Evolutionary conservation across 2,888 invertebrate species (phyloP).

Genomic region (Drosophila colorata): DNA sequence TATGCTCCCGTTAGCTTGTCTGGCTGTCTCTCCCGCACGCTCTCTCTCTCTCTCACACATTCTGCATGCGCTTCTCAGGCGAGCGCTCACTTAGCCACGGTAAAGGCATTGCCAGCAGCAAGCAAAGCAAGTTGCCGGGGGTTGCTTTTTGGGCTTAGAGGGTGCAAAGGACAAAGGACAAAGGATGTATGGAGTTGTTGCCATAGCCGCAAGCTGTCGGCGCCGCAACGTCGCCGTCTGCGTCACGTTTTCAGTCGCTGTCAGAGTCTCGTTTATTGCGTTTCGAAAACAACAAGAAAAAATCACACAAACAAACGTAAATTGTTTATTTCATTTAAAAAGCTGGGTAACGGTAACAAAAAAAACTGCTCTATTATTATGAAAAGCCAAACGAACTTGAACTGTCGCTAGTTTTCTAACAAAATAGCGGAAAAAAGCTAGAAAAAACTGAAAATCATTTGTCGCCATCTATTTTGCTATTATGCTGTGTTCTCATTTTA

Average conservation of each 20-base stretch:
- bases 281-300: constrained; percentile 44
- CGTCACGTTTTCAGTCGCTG: constrained; percentile 67
- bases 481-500: constrained; percentile 34
- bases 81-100: background rate
- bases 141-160: constrained; percentile 56
- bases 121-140: constrained; percentile 46
- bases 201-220: constrained; percentile 72
- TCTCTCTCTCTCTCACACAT: background rate
- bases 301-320: constrained; percentile 21
- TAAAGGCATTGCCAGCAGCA: constrained; percentile 59
- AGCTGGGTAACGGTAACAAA: constrained; percentile 43
- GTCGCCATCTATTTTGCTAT: constrained; percentile 51
- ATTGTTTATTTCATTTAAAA: constrained; percentile 57
- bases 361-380: constrained; percentile 23
- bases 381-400: constrained; percentile 64
- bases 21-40: constrained; percentile 5
- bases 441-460: constrained; percentile 51
- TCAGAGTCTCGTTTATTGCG: constrained; percentile 67
- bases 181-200: constrained; percentile 61
- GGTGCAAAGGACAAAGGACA: constrained; percentile 47
- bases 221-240: constrained; percentile 58
- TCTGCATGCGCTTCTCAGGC: constrained; percentile 1
- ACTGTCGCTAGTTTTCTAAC: constrained; percentile 65
- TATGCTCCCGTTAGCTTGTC: constrained; percentile 34
- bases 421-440: constrained; percentile 23